Percentiles rank a stretch among this genome's conserved stretches.
Conservation (phyloP, 2,888 invertebrate species). For the Leptogaster cylindrica region DNA sequence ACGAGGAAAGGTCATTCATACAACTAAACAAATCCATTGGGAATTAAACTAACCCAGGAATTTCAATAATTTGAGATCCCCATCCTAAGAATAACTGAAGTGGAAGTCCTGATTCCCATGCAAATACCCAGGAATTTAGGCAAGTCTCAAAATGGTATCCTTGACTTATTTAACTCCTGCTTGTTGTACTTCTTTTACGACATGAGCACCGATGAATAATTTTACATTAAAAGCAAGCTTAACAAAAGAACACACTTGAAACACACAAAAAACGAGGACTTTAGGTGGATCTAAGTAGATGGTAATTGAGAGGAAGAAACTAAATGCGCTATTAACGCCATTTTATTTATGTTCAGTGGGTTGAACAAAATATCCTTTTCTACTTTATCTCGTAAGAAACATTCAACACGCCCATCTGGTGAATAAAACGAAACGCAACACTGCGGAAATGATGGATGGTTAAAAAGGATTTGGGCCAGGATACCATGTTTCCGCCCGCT, state of each 20-base stretch:
- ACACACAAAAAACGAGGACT: no score
- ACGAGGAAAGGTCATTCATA: background rate
- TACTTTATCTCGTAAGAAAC: constrained; percentile 3
- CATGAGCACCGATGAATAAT: no score
- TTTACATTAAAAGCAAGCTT: no score
- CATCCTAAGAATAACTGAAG: no score
- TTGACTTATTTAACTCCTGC: no score
- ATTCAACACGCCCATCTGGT: background rate
- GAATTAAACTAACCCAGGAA: background rate
- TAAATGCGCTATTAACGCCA: background rate
- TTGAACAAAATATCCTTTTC: no score
- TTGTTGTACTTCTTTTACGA: no score
- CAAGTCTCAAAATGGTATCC: no score
- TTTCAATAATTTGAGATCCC: background rate
- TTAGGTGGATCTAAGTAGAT: no score
- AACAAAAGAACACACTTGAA: no score
- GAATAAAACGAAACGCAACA: background rate
- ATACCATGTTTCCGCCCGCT: background rate
- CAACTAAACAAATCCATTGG: background rate
- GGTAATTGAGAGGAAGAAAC: constrained; percentile 6
- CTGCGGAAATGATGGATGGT: constrained; percentile 27
- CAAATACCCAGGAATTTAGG: no score
- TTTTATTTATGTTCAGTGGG: constrained; percentile 13
- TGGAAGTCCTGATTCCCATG: no score
- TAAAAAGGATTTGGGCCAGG: background rate